Evolutionary conservation across 2,113 vertebrate genomes (phyloP), one percentile per base, ranked within the genome.

Genomic region (Sarotherodon lohbergeri): DNA sequence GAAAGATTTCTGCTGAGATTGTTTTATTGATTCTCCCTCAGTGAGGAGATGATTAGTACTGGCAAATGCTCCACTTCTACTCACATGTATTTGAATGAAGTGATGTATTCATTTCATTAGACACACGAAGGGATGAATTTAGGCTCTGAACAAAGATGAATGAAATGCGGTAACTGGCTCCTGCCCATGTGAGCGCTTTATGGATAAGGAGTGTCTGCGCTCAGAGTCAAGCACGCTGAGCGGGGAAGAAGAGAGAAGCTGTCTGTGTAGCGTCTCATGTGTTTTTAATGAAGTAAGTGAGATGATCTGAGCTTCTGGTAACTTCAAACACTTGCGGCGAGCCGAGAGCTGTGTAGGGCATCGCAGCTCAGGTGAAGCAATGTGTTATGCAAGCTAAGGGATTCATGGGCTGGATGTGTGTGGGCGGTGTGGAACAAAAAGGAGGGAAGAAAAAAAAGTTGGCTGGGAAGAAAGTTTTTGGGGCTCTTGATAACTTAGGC

Each of bases 201-300:
- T 87, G 82, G 83, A 93, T 93, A 86, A 90, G 82, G 83, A 34
- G 78, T 7, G 88, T 89, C 66, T 86, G 10, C 82, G 82, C 82
- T 93, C 81, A 52, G 7, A 85, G 89, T 82, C 87, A 13, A 88
- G 39, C 29, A 17, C 5, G n/a, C 17, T 2, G 12, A 71, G 48
- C 11, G 43, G 55, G 55, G 79, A 56, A 22, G 89, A 84, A 88
- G 88, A 82, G 86, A 50, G 82, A 68, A 66, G 22, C 82, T 12
- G 78, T 80, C 87, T 85, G 57, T 80, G 91, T 6, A 86, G 83
- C 5, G 4, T 88, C 90, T 94, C 91, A 92, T 95, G 88, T 90
- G 93, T 94, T 95, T 95, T 94, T 95, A 93, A 95, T 95, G 94
- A 94, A 90, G 94, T 90, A 88, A 87, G 92, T 39, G 89, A 92